phyloP scores from a whole-genome alignment of 2,797 vertebrate species.

The Xiphorhynchus erythropygius region DNA sequence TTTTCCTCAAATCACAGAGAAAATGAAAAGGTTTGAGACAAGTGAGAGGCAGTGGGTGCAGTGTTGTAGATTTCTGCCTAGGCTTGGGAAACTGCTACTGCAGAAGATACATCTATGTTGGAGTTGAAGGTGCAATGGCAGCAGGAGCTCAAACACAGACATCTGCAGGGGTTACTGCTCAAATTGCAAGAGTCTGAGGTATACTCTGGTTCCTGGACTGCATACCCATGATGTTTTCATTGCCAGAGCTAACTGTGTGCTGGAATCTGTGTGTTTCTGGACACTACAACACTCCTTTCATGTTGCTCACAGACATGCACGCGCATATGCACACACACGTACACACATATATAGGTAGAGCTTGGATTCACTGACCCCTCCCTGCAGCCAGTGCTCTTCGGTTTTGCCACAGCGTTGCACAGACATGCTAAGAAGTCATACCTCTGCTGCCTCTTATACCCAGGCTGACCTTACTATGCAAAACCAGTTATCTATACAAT shows the following conservation, averaged over 20 bases:
- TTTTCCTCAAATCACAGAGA: not conserved
- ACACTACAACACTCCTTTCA: not conserved
- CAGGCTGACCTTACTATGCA: not conserved
- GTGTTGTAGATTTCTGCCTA: not conserved
- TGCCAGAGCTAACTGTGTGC: not conserved
- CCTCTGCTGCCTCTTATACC: not conserved
- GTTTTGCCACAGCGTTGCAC: not conserved
- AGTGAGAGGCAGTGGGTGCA: accelerated
- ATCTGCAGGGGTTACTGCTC: not conserved
- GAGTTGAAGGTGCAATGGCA: accelerated
- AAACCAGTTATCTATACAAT: not conserved
- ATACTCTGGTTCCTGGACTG: not conserved
- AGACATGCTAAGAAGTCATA: not conserved
- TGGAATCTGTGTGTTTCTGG: not conserved
- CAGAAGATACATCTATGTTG: accelerated
- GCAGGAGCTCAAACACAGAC: accelerated
- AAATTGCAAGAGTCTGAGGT: not conserved
- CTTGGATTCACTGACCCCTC: not conserved
- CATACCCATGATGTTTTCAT: accelerated
- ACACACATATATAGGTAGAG: not conserved
- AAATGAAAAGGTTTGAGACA: not conserved
- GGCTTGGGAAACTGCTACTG: not conserved
- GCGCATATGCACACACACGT: no score
- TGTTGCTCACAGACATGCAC: accelerated
- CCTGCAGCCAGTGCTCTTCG: not conserved